phyloP scores from a whole-genome alignment of 1,140 invertebrate species.

The Berghia stephanieae region DNA sequence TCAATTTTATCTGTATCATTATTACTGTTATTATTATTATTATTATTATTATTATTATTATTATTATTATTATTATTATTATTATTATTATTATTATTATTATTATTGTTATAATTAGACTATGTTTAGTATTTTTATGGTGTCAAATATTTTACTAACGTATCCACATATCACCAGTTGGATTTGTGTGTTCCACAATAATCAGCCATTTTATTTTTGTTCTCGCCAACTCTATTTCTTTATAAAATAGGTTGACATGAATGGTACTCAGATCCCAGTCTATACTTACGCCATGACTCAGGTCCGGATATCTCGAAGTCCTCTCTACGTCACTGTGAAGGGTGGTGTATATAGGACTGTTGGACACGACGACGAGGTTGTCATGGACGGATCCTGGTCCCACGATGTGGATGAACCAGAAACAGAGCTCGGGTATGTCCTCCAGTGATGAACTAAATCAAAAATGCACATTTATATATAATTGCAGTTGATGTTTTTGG shows the following conservation, averaged over 20 bases:
- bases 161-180: background rate
- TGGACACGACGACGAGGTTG: slow-evolving; percentile 15
- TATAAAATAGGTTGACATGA: slow-evolving; percentile 43
- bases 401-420: slow-evolving; percentile 34
- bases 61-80: background rate
- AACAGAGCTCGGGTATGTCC: slow-evolving; percentile 20
- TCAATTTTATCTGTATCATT: background rate
- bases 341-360: slow-evolving; percentile 40
- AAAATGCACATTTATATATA: too few species aligned
- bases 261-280: slow-evolving; percentile 41
- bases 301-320: slow-evolving; percentile 33
- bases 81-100: slow-evolving; percentile 2
- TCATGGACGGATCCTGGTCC: slow-evolving; percentile 41
- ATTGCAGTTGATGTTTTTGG: too few species aligned
- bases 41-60: background rate
- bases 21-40: background rate
- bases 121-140: background rate
- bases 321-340: slow-evolving; percentile 34
- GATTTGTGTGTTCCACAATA: too few species aligned
- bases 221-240: background rate
- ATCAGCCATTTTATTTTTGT: too few species aligned
- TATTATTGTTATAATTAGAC: too few species aligned
- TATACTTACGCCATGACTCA: slow-evolving; percentile 27
- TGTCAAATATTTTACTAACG: background rate
- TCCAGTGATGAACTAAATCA: background rate